These are phyloP conservation scores for Macrobrachium rosenbergii DNA, from an alignment of 1,140 invertebrate genomes.

Conservation along the genomic window DNA sequence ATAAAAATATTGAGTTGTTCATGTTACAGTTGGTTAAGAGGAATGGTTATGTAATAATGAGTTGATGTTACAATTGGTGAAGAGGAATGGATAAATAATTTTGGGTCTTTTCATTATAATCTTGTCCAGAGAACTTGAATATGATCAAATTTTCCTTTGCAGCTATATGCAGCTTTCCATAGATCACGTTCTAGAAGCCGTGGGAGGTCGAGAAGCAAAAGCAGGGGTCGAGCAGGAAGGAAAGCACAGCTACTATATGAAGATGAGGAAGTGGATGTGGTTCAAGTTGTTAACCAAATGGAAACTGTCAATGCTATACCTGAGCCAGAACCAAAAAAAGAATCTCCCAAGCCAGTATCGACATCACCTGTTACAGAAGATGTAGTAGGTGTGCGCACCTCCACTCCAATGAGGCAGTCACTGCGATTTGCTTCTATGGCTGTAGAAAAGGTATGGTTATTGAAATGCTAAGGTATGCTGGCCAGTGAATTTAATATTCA, in stretches of 20 bases:
- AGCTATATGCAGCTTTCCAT: constrained; percentile 4
- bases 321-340: constrained; percentile 18
- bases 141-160: neutral
- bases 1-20: no score
- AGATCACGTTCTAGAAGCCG: constrained; percentile 50
- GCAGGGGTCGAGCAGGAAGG: constrained; percentile 4
- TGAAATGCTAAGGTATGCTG: no score
- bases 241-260: constrained; percentile 36
- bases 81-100: no score
- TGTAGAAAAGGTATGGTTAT: neutral
- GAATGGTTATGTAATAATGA: no score
- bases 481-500: no score
- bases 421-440: neutral
- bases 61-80: no score
- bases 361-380: constrained; percentile 21
- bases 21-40: no score
- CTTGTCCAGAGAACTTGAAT: no score
- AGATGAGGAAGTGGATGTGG: neutral
- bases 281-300: neutral
- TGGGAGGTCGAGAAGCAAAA: constrained; percentile 45
- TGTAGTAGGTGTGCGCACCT: constrained; percentile 36
- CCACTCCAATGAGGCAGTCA: constrained; percentile 44
- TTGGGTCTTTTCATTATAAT: no score
- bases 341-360: neutral
- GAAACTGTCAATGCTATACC: neutral